Evolutionary conservation across 2,888 invertebrate genomes (phyloP).

Genomic region (Perithous albicinctus): DNA sequence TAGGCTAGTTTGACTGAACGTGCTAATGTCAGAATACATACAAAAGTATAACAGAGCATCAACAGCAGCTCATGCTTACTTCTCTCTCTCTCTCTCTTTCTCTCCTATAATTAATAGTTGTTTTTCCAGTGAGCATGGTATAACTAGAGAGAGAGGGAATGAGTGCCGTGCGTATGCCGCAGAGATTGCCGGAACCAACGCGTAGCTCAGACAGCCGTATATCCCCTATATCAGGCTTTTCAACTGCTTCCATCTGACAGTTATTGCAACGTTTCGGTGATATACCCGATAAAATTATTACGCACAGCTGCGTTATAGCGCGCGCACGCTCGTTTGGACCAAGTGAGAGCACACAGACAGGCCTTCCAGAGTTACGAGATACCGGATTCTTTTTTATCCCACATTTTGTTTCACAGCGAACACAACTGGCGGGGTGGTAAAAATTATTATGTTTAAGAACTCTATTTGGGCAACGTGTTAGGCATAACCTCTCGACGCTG

Average conservation of each 20-base stretch:
- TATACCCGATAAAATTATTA: slow-evolving; percentile 80
- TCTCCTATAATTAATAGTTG: slow-evolving; percentile 49
- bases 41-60: neutral
- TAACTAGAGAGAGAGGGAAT: slow-evolving; percentile 55
- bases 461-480: slow-evolving; percentile 51
- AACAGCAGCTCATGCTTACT: slow-evolving; percentile 1
- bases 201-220: slow-evolving; percentile 71
- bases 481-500: slow-evolving; percentile 8
- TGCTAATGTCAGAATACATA: slow-evolving; percentile 14
- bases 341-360: neutral
- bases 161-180: slow-evolving; percentile 32
- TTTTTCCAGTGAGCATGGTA: slow-evolving; percentile 35
- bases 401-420: slow-evolving; percentile 33
- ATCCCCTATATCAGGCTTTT: slow-evolving; percentile 78
- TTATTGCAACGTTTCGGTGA: slow-evolving; percentile 78
- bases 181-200: slow-evolving; percentile 72
- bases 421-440: slow-evolving; percentile 49
- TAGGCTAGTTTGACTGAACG: slow-evolving; percentile 18
- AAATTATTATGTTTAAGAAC: slow-evolving; percentile 62
- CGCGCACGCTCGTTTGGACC: neutral
- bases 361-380: neutral
- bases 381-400: slow-evolving; percentile 13
- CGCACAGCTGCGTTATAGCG: slow-evolving; percentile 77
- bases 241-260: slow-evolving; percentile 77
- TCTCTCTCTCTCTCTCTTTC: too few relatives aligned